Evolutionary conservation across 2,113 vertebrate genomes (phyloP).

Genomic region (Lophura nycthemera): DNA sequence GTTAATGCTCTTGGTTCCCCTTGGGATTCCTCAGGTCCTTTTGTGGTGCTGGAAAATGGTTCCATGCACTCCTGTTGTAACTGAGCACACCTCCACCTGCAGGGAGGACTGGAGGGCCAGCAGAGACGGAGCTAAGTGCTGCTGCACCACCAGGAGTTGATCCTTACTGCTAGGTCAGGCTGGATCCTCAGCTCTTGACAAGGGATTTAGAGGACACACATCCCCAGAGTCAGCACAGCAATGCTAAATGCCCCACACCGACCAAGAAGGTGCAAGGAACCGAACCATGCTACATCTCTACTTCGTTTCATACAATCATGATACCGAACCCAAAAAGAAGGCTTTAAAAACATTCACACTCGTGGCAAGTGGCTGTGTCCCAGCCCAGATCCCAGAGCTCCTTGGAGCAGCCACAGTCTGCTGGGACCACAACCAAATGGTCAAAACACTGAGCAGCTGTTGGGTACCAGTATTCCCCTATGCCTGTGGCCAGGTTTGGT

Average conservation of each 20-base stretch:
- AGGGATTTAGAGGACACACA: neutral
- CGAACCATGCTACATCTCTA: fast-evolving
- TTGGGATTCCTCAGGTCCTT: neutral
- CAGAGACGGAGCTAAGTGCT: neutral
- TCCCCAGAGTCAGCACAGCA: neutral
- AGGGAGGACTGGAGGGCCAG: fast-evolving
- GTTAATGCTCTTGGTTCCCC: neutral
- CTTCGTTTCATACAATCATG: neutral
- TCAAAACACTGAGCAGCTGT: neutral
- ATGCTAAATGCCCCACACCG: neutral
- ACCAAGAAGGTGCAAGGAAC: neutral
- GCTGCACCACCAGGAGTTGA: neutral
- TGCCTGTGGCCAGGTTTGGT: neutral
- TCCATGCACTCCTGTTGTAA: neutral
- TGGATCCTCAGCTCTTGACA: neutral
- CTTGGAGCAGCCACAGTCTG: neutral
- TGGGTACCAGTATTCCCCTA: neutral
- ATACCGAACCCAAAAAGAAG: neutral
- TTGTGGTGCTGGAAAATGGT: neutral
- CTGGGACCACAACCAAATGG: neutral
- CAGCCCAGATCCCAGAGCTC: neutral
- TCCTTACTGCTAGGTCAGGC: fast-evolving
- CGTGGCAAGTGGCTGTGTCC: fast-evolving
- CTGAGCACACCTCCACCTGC: neutral
- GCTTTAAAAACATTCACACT: neutral